Evolutionary conservation across 2,113 vertebrate species (phyloP), one percentile per base, ranked within the genome.

Genomic region (Eurystomus gularis): DNA sequence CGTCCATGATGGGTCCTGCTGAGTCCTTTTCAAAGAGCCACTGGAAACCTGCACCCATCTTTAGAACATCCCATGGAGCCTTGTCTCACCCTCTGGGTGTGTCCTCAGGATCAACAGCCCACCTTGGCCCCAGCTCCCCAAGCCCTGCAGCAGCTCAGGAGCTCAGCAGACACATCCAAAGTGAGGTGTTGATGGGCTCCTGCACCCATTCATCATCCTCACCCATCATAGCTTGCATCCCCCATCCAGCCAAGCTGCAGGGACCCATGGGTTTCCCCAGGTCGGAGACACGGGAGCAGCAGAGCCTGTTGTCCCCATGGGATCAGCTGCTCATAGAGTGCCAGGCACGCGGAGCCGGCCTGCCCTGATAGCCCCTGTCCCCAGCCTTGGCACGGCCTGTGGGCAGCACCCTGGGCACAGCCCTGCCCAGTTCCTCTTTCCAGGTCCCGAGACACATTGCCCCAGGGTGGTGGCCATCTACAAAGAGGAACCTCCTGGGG

Each of bases 151-250:
- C 26, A 51, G 46, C 16, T 48, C 18, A 0, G 49, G 19, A 84
- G 6, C 48, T 6, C 3, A 0, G 23, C 54, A 37, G 64, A 17
- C 17, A 8, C 2, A 0, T 17, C 42, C 2, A 15, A n/a, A 61
- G n/a, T 2, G 3, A 14, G 33, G 6, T 3, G 10, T 3, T 13
- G 44, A 2, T 21, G 15, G 3, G 44, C 20, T 28, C 60, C 60
- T 4, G 2, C 2, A 1, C 33, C 24, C 7, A 0, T 26, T 42
- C 60, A 7, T 25, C 49, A 9, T 24, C 24, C 24, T 24, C 15
- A 4, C 8, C 8, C 0, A 1, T 17, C 21, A 1, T 10, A 13
- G 39, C 39, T 54, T 7, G 14, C 28, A 37, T 20, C 46, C 19
- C 12, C 29, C 6, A 1, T 8, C 9, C 39, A 28, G 48, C 40